Conservation (phyloP, 2,888 invertebrate genomes). For the Tachina lurida region DNA sequence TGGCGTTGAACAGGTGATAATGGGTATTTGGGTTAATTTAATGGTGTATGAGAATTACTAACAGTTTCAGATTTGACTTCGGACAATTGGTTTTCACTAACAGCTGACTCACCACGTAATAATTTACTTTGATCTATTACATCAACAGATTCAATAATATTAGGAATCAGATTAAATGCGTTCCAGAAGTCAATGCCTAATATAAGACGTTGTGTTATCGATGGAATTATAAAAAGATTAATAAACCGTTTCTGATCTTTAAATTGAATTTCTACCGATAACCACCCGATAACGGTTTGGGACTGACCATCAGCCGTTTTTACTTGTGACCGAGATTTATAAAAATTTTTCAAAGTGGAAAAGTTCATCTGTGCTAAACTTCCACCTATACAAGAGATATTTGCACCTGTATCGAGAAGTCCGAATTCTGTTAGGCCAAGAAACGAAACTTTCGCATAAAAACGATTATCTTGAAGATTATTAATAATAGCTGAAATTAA, state of each 20-base stretch:
- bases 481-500: conserved; percentile 42
- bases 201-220: conserved; percentile 19
- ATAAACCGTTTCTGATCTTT: too few relatives aligned
- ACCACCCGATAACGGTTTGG: too few relatives aligned
- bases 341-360: neutral
- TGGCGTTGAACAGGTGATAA: too few relatives aligned
- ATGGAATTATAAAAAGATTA: neutral
- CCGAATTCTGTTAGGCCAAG: conserved; percentile 5
- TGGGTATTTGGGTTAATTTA: too few relatives aligned
- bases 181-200: conserved; percentile 38
- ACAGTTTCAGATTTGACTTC: neutral
- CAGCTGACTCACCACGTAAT: neutral
- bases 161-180: conserved; percentile 7
- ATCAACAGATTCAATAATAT: conserved; percentile 12
- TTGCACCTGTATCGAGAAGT: neutral
- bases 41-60: too few relatives aligned
- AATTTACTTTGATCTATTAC: neutral
- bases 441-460: conserved; percentile 44
- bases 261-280: too few relatives aligned
- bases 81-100: neutral
- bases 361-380: conserved; percentile 8
- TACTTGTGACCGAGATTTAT: neutral
- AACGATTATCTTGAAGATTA: conserved; percentile 18
- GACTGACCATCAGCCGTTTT: conserved; percentile 30
- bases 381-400: conserved; percentile 9